Conservation (phyloP, 2,113 vertebrate species). For the Psilopogon haemacephalus region DNA sequence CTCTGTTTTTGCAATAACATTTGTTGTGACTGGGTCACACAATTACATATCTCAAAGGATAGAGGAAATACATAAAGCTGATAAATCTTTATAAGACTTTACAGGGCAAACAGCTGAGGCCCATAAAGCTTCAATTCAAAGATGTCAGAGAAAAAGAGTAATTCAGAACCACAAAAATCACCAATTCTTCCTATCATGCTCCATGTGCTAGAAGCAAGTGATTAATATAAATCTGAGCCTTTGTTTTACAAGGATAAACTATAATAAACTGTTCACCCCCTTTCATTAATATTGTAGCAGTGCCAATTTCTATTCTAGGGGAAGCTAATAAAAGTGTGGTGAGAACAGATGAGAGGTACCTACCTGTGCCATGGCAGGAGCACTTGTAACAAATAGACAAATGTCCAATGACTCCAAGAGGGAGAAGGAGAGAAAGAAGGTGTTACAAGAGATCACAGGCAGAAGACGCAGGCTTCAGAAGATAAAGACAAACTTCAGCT, state of each 20-base stretch:
- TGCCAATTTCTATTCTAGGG: neutral
- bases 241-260: neutral
- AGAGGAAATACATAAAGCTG: neutral
- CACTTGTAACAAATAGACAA: neutral
- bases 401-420: neutral
- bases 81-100: neutral
- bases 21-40: neutral
- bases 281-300: neutral
- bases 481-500: neutral
- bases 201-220: neutral
- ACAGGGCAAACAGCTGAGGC: neutral
- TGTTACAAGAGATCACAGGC: neutral
- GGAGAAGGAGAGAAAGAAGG: neutral
- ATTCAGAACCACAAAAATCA: slow-evolving; percentile 28
- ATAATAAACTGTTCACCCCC: neutral
- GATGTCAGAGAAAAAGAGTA: slow-evolving; percentile 16
- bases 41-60: neutral
- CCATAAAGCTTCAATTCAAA: slow-evolving; percentile 26
- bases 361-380: neutral
- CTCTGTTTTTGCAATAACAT: neutral
- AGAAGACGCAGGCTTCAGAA: neutral
- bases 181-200: neutral
- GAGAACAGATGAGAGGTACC: neutral
- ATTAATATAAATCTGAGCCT: neutral
- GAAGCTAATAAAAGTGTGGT: neutral